Evolutionary conservation across 2,113 vertebrate genomes (phyloP), one percentile per base, ranked within the genome.

Genomic region (Antennarius striatus): DNA sequence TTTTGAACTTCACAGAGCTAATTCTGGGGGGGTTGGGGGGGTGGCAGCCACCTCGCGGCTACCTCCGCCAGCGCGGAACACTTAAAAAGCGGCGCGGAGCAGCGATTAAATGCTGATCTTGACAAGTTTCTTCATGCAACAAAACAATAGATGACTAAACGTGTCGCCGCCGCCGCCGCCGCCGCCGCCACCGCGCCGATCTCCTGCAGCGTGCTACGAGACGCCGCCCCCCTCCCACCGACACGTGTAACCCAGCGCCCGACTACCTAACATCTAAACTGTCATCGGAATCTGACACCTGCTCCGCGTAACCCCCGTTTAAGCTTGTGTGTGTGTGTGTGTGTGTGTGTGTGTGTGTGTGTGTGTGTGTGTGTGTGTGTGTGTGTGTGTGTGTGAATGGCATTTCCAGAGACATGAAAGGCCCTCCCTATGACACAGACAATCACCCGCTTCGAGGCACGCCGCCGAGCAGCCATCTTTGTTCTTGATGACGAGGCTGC

Each of bases 41-140:
- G 69, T 86, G 89, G 89, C 87, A 91, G 86, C 74, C 82, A 86
- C 90, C 91, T 91, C 53, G 80, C 76, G 87, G 90, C 90, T 91
- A 86, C 85, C 82, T 88, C 82, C 80, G 89, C 76, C 83, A 87
- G 86, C 86, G 89, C 82, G 83, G 68, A 81, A 77, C 71, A 86
- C 85, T 88, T 91, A 74, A 90, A 91, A 92, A 7, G 5, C 32
- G 7, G 89, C 77, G 40, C 30, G 45, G 79, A 89, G 68, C 79
- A 90, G 89, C 83, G 75, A 87, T 89, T 92, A 92, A 90, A 92
- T 88, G 90, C 89, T 91, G 90, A 92, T 90, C 89, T 81, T 90
- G 91, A 92, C 92, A 91, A 90, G 86, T 91, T 92, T 91, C 85
- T 79, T 80, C 82, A 68, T 57, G 81, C 89, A 85, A 90, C 84